Evolutionary conservation across 2,888 invertebrate species (phyloP), one percentile per base, ranked within the genome.

Genomic region (Mimumesa dahlbomi): DNA sequence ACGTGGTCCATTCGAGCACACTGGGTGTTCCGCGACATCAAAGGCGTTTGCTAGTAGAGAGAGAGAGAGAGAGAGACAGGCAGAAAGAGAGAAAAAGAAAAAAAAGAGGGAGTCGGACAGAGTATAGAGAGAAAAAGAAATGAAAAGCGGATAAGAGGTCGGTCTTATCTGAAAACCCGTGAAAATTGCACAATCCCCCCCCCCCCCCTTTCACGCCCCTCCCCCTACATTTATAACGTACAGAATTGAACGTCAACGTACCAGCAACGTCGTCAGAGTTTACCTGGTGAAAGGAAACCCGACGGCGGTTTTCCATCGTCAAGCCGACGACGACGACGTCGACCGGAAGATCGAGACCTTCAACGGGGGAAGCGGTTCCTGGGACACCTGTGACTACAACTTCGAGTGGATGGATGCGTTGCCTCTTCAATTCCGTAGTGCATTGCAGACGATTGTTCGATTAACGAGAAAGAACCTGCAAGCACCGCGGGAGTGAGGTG

Each of bases 381-480:
- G n/a, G n/a, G n/a, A n/a, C n/a, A n/a, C n/a, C n/a, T n/a, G n/a
- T n/a, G n/a, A n/a, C n/a, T n/a, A n/a, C n/a, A n/a, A n/a, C n/a
- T n/a, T n/a, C n/a, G n/a, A n/a, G n/a, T n/a, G n/a, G n/a, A n/a
- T 49, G 56, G 87, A 89, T 92, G 92, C 91, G 91, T 91, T 91
- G 91, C 93, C 92, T 90, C 93, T 92, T 96, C 96, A 96, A 96
- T 96, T 96, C 96, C 96, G 96, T 95, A 96, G 96, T 96, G 96
- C 96, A 96, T 96, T 96, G 96, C 96, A 96, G 96, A 95, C 94
- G 94, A 91, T 86, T 92, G 90, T 83, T 92, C 90, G 89, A 89
- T 89, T 89, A 89, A 80, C 74, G 76, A 83, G 81, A 83, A 84
- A 92, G 92, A 92, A 91, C 93, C 95, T 96, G 96, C 96, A 96